Evolutionary conservation across 1,140 invertebrate species (phyloP), one percentile per base, ranked within the genome.

Genomic region (Cryptotermes secundus): DNA sequence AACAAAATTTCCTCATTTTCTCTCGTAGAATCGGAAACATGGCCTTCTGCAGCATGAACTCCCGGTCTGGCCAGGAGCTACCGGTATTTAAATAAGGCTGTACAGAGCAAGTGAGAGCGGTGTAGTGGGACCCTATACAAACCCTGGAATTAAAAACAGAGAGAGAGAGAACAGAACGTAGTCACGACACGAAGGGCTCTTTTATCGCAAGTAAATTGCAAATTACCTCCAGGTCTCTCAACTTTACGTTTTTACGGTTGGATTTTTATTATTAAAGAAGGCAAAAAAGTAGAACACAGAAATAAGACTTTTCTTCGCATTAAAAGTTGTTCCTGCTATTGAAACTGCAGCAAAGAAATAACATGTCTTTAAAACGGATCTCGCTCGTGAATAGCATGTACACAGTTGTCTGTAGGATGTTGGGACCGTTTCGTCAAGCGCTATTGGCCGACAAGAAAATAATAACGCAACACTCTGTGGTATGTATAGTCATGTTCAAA

Each of bases 181-280:
- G 59, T 72, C 59, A 72, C 59, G 59, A 72, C 59, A 12, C 1
- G 59, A 31, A 72, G 14, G 59, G 59, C n/a, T 72, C 59, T 72
- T 72, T 72, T 72, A n/a, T 72, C 59, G 59, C 59, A 72, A 31
- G 59, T n/a, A 72, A 72, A 72, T 72, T 72, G 59, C 59, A 72
- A 72, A 72, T 72, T 72, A 72, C 26, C 59, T n/a, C 26, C 26
- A 72, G n/a, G 59, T 72, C 59, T 72, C 59, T 72, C 59, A 72
- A 31, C 59, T 31, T 26, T 31, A 31, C 59, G 26, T 72, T 72
- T n/a, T 72, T 72, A 14, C 59, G 14, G 59, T 26, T 72, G n/a
- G 6, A 72, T 72, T 72, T 49, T n/a, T n/a, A 72, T 72, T 72
- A 72, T 72, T n/a, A 72, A 31, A 31, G 59, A 12, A 7, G 0